These are phyloP conservation scores for Drosophila oshimai DNA, from an alignment of 1,140 invertebrate species.

Conservation along the genomic window DNA sequence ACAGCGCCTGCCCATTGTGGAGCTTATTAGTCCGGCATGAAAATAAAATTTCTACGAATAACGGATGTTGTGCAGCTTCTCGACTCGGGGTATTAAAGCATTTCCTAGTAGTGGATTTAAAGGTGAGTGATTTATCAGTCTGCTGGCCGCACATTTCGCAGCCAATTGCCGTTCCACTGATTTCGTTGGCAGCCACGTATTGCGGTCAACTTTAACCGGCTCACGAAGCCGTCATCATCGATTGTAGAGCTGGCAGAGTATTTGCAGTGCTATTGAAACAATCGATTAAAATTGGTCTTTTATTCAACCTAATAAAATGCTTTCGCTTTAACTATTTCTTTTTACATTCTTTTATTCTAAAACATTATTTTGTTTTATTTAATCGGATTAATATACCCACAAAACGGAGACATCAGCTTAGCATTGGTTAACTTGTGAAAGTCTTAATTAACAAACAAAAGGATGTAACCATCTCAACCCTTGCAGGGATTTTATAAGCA, in stretches of 20 bases:
- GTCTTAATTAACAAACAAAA: too few relatives aligned
- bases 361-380: too few relatives aligned
- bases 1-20: not conserved
- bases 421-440: too few relatives aligned
- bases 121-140: conserved; percentile 23
- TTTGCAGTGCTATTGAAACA: not conserved
- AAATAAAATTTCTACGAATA: conserved; percentile 30
- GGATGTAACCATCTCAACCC: too few relatives aligned
- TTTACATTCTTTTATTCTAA: too few relatives aligned
- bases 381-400: too few relatives aligned
- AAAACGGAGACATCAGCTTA: too few relatives aligned
- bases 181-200: conserved; percentile 49
- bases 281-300: not conserved
- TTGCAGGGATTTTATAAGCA: too few relatives aligned
- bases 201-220: conserved; percentile 66
- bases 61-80: not conserved
- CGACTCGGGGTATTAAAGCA: not conserved
- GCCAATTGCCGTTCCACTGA: conserved; percentile 27
- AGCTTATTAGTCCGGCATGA: conserved; percentile 17
- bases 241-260: not conserved
- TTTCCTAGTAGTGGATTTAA: not conserved
- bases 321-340: too few relatives aligned
- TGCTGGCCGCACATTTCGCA: conserved; percentile 31
- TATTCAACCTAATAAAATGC: too few relatives aligned
- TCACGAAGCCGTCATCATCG: conserved; percentile 1